Base-by-base conservation (phyloP, 1,140 invertebrate species). In the Pinna nobilis region DNA sequence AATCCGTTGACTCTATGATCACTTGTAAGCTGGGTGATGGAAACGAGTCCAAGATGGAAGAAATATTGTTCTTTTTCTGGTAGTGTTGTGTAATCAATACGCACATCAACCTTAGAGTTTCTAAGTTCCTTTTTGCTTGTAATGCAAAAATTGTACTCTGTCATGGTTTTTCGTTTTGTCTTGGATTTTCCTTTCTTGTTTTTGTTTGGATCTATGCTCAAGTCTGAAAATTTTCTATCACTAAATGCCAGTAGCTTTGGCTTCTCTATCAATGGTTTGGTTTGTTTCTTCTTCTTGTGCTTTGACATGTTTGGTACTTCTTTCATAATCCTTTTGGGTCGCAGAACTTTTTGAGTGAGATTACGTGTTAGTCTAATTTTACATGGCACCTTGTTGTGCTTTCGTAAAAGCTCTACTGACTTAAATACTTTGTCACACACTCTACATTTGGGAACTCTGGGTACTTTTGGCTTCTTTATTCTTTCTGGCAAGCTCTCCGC, bases 361-460 rank as follows among this genome's bases (percentile, higher is more conserved):
- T 63, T 74, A 32, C 72, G 50, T 35, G 72, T 74, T 33, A 60
- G 65, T 64, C 60, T 68, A 28, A 74, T 63, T 41, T 59, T 63
- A 28, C 72, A 74, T 20, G 72, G 72, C 20, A 74, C 57, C 33
- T 74, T 67, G 37, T 74, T 74, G 37, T 74, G 72, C 64, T 74
- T 74, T 7, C 57, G 33, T 30, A 74, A 50, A 23, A 63, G 37
- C 23, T 74, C 47, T 30, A 35, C 35, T 35, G 72, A 60, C 64
- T 60, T 68, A 23, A 74, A 74, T 0, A 25, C 23, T 11, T 64
- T 49, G 23, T 74, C 72, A 69, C 72, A 74, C 15, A 66, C 50
- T 64, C 49, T 51, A 69, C 72, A 74, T 32, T 74, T 74, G 0
- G 59, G 44, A 33, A 65, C 30, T 35, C 23, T 33, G 20, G 11